Evolutionary conservation across 2,797 vertebrate species (phyloP).

Genomic region (Acrocephalus scirpaceus): DNA sequence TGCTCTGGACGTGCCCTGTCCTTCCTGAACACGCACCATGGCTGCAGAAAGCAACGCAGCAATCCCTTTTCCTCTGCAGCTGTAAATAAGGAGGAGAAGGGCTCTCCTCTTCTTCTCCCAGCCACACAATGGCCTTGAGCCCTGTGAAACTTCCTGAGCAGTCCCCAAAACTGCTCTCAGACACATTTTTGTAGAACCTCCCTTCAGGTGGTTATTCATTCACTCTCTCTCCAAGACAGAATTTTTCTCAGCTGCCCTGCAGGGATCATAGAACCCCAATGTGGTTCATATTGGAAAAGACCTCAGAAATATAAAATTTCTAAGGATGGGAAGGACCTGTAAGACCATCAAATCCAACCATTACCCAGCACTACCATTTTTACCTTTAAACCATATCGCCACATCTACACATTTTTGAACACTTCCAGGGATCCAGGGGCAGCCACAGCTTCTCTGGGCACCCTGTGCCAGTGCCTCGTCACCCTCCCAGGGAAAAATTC

Average conservation of each 20-base stretch:
- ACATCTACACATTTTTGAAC: background rate
- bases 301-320: background rate
- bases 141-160: background rate
- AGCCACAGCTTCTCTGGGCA: background rate
- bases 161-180: background rate
- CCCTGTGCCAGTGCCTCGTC: background rate
- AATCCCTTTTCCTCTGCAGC: background rate
- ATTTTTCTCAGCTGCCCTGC: background rate
- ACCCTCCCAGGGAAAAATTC: fast-evolving
- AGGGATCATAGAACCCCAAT: background rate
- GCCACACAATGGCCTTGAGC: background rate
- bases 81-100: background rate
- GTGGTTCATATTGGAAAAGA: fast-evolving
- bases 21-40: background rate
- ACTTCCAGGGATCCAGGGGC: background rate
- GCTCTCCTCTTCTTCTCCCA: background rate
- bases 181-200: background rate
- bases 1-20: background rate
- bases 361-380: background rate
- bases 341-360: too few relatives aligned
- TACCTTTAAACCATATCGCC: background rate
- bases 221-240: background rate
- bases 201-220: background rate
- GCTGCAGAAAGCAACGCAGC: background rate
- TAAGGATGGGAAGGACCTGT: background rate